A percentile compares a stretch with the other conserved stretches of the same genome.
Evolutionary conservation across 2,113 vertebrate species (phyloP).

Genomic region (Pelobates fuscus): DNA sequence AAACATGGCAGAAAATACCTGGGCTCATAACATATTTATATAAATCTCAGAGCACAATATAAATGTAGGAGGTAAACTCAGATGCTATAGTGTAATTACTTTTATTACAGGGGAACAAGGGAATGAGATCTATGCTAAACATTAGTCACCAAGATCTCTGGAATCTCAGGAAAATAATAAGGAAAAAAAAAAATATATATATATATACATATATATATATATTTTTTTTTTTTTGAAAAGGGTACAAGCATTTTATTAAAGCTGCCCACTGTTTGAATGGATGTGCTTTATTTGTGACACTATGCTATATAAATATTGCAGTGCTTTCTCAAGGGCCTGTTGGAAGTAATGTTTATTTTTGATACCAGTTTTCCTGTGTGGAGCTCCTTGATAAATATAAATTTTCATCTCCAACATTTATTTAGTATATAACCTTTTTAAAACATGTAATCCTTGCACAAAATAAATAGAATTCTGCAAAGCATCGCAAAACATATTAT

Average conservation of each 20-base stretch:
- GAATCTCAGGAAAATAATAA: conserved; percentile 45
- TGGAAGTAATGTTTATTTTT: not conserved
- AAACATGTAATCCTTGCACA: not conserved
- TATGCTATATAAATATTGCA: not conserved
- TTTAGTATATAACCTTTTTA: not conserved
- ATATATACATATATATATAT: conserved; percentile 9
- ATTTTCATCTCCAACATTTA: not conserved
- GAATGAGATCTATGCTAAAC: conserved; percentile 19
- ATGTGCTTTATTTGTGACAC: not conserved
- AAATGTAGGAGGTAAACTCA: not conserved
- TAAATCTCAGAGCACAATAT: not conserved
- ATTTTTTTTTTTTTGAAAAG: too few species aligned
- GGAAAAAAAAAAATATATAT: conserved; percentile 3
- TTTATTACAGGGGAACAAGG: not conserved
- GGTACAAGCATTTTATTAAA: too few species aligned
- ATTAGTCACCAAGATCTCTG: conserved; percentile 6
- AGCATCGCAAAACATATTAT: not conserved
- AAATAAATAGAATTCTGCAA: not conserved
- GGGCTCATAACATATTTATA: not conserved
- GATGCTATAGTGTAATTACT: not conserved
- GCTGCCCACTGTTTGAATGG: not conserved
- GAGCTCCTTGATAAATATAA: not conserved
- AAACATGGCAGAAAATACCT: not conserved
- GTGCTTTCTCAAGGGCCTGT: not conserved
- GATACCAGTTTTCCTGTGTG: not conserved